Evolutionary conservation across 2,888 invertebrate species (phyloP).

Genomic region (Serrognathus titanus): DNA sequence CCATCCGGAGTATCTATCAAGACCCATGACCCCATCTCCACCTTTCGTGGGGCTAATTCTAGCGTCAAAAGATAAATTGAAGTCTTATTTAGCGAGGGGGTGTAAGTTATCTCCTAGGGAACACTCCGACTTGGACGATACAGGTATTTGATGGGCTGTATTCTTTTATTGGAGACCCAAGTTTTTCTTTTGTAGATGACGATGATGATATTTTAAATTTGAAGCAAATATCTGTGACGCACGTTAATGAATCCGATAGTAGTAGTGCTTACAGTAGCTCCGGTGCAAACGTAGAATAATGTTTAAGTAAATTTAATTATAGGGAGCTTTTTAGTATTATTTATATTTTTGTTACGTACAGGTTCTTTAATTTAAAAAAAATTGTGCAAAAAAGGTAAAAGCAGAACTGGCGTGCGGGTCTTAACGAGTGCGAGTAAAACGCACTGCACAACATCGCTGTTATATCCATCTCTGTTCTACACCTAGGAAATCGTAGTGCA

Average conservation of each 20-base stretch:
- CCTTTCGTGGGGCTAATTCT: conserved; percentile 93
- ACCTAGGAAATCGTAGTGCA: no score
- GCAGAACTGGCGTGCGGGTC: no score
- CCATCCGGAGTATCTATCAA: conserved; percentile 95
- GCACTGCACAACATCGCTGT: no score
- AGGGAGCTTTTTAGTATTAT: no score
- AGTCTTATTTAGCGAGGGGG: conserved; percentile 67
- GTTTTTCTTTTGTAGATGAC: conserved; percentile 29
- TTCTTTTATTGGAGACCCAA: background rate
- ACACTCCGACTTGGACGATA: conserved; percentile 64
- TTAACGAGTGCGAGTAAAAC: no score
- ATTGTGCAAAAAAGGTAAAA: no score
- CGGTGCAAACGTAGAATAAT: conserved; percentile 19
- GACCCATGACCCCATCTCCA: conserved; percentile 89
- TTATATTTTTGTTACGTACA: no score
- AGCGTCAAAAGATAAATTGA: conserved; percentile 80
- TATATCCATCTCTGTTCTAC: no score
- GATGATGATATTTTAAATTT: conserved; percentile 32
- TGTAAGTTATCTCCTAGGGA: conserved; percentile 73
- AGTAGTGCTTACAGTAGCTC: conserved; percentile 44
- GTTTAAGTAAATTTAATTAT: background rate
- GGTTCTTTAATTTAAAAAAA: no score
- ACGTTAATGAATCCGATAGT: conserved; percentile 37
- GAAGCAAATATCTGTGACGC: conserved; percentile 28
- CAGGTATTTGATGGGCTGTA: conserved; percentile 45